A percentile compares a stretch with the other conserved stretches of the same genome.
Conservation (phyloP, 1,140 invertebrate species). For the Catajapyx aquilonaris region DNA sequence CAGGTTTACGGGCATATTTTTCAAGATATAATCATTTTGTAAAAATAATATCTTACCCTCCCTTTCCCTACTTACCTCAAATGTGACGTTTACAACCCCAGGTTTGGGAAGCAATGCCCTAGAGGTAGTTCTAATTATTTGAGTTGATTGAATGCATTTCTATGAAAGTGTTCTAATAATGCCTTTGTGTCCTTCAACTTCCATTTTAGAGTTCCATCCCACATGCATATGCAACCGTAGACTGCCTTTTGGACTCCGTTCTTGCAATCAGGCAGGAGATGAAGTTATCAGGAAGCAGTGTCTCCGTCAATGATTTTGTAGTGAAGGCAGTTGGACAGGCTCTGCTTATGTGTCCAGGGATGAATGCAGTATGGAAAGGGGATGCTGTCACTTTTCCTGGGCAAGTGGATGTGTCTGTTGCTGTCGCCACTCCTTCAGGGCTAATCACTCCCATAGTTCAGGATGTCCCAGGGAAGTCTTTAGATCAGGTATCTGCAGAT, state of each 20-base stretch:
- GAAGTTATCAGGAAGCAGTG: constrained; percentile 21
- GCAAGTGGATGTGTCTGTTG: constrained; percentile 36
- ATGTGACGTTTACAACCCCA: no score
- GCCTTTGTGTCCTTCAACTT: constrained; percentile 1
- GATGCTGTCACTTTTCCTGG: constrained; percentile 10
- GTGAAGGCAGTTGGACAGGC: constrained; percentile 38
- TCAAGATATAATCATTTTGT: no score
- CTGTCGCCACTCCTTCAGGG: constrained; percentile 39
- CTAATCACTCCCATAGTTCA: constrained; percentile 45
- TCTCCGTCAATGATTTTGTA: constrained; percentile 43
- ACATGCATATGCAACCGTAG: constrained; percentile 36
- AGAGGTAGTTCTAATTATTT: no score
- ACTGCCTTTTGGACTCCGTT: constrained; percentile 29
- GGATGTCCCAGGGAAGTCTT: constrained; percentile 24
- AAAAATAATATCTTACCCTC: no score
- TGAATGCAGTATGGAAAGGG: constrained; percentile 35
- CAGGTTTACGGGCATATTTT: no score
- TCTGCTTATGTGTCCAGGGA: constrained; percentile 30
- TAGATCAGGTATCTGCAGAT: constrained; percentile 24
- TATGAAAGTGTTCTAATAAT: background rate
- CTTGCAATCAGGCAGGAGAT: constrained; percentile 18
- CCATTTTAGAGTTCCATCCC: constrained; percentile 27
- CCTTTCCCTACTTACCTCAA: no score
- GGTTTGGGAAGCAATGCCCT: no score
- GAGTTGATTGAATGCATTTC: constrained; percentile 29